Percentiles rank a stretch among this genome's conserved stretches.
phyloP scores from a whole-genome alignment of 2,113 vertebrate genomes.

The Butorides virescens region DNA sequence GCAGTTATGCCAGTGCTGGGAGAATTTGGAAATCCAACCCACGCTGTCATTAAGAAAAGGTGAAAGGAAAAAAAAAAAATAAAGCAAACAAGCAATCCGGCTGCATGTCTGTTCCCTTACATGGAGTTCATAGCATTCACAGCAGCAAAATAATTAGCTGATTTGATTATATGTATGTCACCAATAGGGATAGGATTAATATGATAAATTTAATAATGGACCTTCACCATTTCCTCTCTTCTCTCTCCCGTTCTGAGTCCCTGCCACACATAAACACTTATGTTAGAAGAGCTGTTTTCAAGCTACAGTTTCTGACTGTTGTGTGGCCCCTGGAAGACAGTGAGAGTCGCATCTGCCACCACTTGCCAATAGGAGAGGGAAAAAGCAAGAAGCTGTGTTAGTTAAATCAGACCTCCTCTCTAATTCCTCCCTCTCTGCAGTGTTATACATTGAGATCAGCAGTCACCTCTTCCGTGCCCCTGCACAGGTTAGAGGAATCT shows the following conservation, averaged over 20 bases:
- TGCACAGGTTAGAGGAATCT: not conserved
- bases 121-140: too few species aligned
- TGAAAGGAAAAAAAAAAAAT: too few species aligned
- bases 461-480: not conserved
- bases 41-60: too few species aligned
- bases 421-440: not conserved
- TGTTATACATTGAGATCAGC: not conserved
- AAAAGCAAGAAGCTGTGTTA: not conserved
- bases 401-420: not conserved
- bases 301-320: not conserved
- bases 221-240: not conserved
- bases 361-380: not conserved
- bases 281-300: not conserved
- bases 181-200: too few species aligned
- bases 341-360: not conserved
- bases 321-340: not conserved
- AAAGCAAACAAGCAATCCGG: too few species aligned
- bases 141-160: too few species aligned
- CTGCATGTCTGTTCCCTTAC: too few species aligned
- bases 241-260: not conserved
- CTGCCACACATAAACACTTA: too few species aligned
- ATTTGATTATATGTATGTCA: too few species aligned
- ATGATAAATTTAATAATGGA: too few species aligned
- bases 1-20: too few species aligned
- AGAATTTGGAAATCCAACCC: too few species aligned